Evolutionary conservation across 2,888 invertebrate genomes (phyloP).

Genomic region (Cryptops parisi): DNA sequence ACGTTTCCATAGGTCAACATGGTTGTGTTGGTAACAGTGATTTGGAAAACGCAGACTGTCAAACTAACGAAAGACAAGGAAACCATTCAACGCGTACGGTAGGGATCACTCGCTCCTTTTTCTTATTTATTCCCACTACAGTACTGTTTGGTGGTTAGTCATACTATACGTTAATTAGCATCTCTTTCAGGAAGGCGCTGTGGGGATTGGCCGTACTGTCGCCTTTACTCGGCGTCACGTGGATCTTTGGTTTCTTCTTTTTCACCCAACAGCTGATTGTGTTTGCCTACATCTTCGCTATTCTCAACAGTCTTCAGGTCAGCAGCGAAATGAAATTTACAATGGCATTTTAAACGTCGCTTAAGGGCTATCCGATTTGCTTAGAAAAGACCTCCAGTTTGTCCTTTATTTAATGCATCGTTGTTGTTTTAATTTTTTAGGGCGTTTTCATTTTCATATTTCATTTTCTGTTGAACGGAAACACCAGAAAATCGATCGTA

Average conservation of each 20-base stretch:
- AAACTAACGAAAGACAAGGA: too few relatives aligned
- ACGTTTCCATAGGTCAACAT: background rate
- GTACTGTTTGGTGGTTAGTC: too few relatives aligned
- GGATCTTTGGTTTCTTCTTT: slow-evolving; percentile 21
- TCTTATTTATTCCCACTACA: too few relatives aligned
- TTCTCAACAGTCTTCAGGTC: slow-evolving; percentile 21
- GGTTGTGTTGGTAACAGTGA: background rate
- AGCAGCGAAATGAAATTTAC: too few relatives aligned
- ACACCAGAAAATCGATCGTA: too few relatives aligned
- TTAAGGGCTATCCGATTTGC: too few relatives aligned
- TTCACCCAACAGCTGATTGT: slow-evolving; percentile 15
- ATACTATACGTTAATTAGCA: too few relatives aligned
- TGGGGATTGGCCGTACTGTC: slow-evolving; percentile 18
- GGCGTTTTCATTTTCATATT: slow-evolving; percentile 20
- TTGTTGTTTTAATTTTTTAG: slow-evolving; percentile 17
- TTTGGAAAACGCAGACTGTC: background rate
- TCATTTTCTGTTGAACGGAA: slow-evolving; percentile 19
- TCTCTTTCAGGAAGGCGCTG: slow-evolving; percentile 5
- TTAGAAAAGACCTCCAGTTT: too few relatives aligned
- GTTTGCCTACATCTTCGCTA: slow-evolving; percentile 20
- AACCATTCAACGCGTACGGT: too few relatives aligned
- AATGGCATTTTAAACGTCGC: too few relatives aligned
- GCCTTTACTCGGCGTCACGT: slow-evolving; percentile 20
- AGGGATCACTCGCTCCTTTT: too few relatives aligned
- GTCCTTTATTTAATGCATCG: too few relatives aligned